A percentile compares a stretch with the other conserved stretches of the same genome.
phyloP scores from a whole-genome alignment of 2,888 invertebrate species.

The Clivina fossor region DNA sequence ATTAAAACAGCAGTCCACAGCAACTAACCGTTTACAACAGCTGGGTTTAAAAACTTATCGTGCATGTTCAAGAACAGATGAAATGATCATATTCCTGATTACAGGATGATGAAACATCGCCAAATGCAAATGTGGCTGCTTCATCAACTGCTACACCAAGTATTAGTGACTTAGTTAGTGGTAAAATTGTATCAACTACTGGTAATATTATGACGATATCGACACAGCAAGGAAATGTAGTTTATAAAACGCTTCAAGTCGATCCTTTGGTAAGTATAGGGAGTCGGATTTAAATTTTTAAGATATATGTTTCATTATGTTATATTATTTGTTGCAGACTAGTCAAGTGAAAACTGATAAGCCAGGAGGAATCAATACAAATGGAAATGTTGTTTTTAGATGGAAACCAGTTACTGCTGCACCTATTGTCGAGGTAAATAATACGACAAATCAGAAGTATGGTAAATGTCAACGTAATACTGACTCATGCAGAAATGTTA shows the following conservation, averaged over 20 bases:
- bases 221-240: conserved; percentile 14
- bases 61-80: background rate
- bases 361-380: conserved; percentile 50
- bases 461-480: no score
- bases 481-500: conserved; percentile 4
- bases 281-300: no score
- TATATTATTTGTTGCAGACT: conserved; percentile 54
- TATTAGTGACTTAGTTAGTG: conserved; percentile 59
- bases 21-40: conserved; percentile 19
- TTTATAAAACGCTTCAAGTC: conserved; percentile 59
- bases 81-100: conserved; percentile 14
- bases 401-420: conserved; percentile 41
- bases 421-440: conserved; percentile 23
- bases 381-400: conserved; percentile 40
- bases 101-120: conserved; percentile 34
- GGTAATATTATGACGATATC: conserved; percentile 54
- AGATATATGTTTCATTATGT: background rate
- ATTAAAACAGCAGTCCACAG: conserved; percentile 20
- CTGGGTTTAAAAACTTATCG: conserved; percentile 8
- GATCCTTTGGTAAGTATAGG: conserved; percentile 62
- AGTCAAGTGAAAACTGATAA: conserved; percentile 59
- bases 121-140: conserved; percentile 30
- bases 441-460: background rate
- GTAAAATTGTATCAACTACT: conserved; percentile 63
- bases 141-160: conserved; percentile 23